phyloP scores from a whole-genome alignment of 2,113 vertebrate species.

The Nipponia nippon region DNA sequence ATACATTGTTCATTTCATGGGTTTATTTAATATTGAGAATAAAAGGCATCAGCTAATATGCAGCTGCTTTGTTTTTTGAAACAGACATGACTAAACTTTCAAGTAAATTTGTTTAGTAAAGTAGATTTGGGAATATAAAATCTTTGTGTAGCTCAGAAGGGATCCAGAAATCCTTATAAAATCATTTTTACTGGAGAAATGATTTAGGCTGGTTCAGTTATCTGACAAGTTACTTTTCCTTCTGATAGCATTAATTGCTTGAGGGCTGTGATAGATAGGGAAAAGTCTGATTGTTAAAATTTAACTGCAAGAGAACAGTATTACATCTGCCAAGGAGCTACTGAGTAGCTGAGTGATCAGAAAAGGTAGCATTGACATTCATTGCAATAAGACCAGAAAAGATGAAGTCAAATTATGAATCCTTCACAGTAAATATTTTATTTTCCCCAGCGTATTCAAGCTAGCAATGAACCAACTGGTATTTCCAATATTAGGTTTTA shows the following conservation, averaged over 20 bases:
- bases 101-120: neutral
- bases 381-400: neutral
- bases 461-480: constrained; percentile 30
- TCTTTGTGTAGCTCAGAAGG: neutral
- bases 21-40: neutral
- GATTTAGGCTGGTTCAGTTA: neutral
- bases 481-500: constrained; percentile 52
- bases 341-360: neutral
- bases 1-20: neutral
- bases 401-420: constrained; percentile 15
- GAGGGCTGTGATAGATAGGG: neutral
- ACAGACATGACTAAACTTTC: neutral
- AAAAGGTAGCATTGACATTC: neutral
- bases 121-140: neutral
- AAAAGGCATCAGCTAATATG: neutral
- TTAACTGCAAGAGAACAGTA: neutral
- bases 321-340: neutral
- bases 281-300: neutral
- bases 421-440: constrained; percentile 26
- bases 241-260: neutral
- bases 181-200: neutral
- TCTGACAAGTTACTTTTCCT: neutral
- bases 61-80: neutral
- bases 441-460: constrained; percentile 4
- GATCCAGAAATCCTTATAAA: neutral